phyloP scores from a whole-genome alignment of 2,888 invertebrate genomes.

The Ametastegia equiseti region DNA sequence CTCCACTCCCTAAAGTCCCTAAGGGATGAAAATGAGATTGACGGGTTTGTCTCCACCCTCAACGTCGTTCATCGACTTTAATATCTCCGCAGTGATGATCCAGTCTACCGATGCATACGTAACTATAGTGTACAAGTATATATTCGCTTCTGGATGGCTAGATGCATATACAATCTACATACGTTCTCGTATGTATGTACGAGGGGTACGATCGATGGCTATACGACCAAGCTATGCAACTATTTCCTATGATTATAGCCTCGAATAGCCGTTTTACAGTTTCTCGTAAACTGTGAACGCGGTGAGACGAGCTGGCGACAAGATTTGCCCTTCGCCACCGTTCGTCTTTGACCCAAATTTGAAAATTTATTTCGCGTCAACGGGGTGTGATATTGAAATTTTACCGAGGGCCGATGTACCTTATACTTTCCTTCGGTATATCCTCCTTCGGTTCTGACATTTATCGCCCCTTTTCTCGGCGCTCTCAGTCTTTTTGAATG shows the following conservation, averaged over 20 bases:
- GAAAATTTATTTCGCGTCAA: slow-evolving; percentile 6
- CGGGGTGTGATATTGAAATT: slow-evolving; percentile 41
- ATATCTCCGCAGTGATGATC: slow-evolving; percentile 47
- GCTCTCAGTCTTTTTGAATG: too few relatives aligned
- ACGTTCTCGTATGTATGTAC: not conserved
- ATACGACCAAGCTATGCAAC: slow-evolving; percentile 48
- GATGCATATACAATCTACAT: too few relatives aligned
- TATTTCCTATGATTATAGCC: slow-evolving; percentile 47
- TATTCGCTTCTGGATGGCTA: not conserved
- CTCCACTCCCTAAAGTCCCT: too few relatives aligned
- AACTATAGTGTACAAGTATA: not conserved
- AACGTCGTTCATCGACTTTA: too few relatives aligned
- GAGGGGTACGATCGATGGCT: slow-evolving; percentile 41
- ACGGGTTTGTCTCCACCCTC: not conserved
- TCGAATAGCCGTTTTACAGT: slow-evolving; percentile 32
- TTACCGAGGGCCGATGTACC: not conserved
- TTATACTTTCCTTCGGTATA: not conserved
- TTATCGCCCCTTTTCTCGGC: not conserved
- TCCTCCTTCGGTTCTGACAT: too few relatives aligned
- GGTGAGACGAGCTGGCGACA: not conserved
- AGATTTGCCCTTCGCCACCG: not conserved
- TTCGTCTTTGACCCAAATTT: slow-evolving; percentile 27
- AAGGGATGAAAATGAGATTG: too few relatives aligned
- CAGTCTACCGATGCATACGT: not conserved
- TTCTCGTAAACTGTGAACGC: slow-evolving; percentile 38